These are phyloP conservation scores for Tachuris rubrigastra DNA, from an alignment of 2,113 vertebrate genomes.

Conservation along the genomic window DNA sequence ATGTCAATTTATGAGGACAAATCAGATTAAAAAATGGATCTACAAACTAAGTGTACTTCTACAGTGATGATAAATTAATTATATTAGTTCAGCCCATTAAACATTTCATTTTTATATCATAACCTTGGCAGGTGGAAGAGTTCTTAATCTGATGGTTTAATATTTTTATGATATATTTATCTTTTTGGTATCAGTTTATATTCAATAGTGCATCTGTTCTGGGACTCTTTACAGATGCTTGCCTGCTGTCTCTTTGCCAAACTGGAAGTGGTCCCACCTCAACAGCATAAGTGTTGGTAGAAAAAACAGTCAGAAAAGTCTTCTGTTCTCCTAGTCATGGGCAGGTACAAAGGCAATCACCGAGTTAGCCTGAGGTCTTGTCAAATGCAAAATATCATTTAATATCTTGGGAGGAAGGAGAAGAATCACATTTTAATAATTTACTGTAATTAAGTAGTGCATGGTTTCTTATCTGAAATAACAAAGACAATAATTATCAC, in stretches of 20 bases:
- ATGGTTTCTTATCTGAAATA: neutral
- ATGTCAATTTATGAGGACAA: neutral
- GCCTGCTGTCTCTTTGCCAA: slow-evolving; percentile 1
- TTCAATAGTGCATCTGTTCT: slow-evolving; percentile 3
- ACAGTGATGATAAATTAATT: slow-evolving; percentile 36
- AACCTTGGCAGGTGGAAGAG: neutral
- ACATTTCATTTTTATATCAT: slow-evolving; percentile 23
- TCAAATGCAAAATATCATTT: slow-evolving; percentile 7
- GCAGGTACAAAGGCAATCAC: neutral
- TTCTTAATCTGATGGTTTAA: slow-evolving; percentile 22
- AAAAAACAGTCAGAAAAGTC: neutral
- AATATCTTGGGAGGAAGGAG: neutral
- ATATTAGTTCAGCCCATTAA: neutral
- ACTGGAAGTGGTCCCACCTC: neutral
- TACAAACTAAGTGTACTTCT: slow-evolving; percentile 3
- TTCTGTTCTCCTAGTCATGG: neutral
- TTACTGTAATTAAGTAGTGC: neutral
- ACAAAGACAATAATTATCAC: neutral
- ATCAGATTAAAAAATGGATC: neutral
- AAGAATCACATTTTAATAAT: neutral
- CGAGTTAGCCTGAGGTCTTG: neutral
- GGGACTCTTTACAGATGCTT: slow-evolving; percentile 16
- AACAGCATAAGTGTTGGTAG: neutral
- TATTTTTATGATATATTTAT: neutral
- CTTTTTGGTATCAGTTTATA: neutral